These are phyloP conservation scores for Drosophila pegasa DNA, from an alignment of 2,888 invertebrate species.

Conservation along the genomic window DNA sequence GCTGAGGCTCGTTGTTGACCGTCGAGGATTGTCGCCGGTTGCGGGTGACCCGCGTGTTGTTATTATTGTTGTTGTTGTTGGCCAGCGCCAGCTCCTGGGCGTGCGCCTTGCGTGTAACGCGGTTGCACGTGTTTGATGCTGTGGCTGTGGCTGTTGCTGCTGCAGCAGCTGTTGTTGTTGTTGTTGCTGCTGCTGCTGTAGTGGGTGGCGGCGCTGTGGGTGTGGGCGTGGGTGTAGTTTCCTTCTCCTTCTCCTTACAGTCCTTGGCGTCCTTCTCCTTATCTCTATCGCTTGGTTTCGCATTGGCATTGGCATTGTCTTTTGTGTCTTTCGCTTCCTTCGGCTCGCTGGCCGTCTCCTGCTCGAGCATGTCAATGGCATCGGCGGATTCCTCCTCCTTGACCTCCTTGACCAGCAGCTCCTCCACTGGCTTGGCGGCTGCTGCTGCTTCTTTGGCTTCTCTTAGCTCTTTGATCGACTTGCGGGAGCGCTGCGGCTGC, in stretches of 20 bases:
- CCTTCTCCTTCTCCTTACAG: constrained; percentile 34
- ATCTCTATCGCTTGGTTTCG: constrained; percentile 10
- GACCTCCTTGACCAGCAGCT: constrained; percentile 43
- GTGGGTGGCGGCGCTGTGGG: constrained; percentile 31
- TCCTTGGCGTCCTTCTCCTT: constrained; percentile 35
- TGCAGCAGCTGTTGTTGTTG: constrained; percentile 2
- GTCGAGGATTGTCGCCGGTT: constrained; percentile 72
- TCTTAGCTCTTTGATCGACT: constrained; percentile 75
- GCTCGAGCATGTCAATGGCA: constrained; percentile 33
- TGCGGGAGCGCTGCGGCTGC: constrained; percentile 73
- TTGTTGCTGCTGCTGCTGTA: constrained; percentile 13
- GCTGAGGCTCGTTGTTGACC: constrained; percentile 51
- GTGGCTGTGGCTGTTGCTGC: constrained; percentile 28
- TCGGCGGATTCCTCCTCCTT: constrained; percentile 58
- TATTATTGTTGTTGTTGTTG: constrained; percentile 34
- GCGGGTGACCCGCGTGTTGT: constrained; percentile 81
- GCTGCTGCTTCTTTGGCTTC: constrained; percentile 65
- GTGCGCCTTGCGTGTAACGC: constrained; percentile 82
- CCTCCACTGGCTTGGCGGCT: constrained; percentile 50
- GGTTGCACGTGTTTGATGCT: constrained; percentile 59
- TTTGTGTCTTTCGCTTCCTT: constrained; percentile 54
- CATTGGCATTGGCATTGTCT: constrained; percentile 37
- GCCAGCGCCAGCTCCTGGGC: constrained; percentile 76
- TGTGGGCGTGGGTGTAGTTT: constrained; percentile 37
- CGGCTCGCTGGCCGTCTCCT: constrained; percentile 27